Base-by-base conservation (phyloP, 2,113 vertebrate species). In the Tympanuchus pallidicinctus region DNA sequence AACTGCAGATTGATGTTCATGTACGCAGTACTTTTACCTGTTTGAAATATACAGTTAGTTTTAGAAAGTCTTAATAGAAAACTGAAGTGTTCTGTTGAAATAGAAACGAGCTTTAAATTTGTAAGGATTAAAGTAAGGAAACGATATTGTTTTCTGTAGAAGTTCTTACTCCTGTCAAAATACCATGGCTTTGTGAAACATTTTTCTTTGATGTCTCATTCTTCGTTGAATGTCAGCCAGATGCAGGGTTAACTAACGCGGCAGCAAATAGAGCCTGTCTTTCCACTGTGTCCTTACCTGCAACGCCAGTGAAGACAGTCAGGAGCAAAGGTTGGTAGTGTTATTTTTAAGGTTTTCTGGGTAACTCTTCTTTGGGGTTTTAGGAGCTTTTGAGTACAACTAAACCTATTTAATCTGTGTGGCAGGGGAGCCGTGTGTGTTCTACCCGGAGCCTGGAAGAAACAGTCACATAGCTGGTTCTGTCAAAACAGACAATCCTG, bases 281-380 rank as follows among this genome's bases (percentile, higher is more conserved):
- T 43, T 50, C 52, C 56, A 11, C 47, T 71, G 14, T 52, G 7
- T 45, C 52, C 10, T 64, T 67, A 14, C 2, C 11, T 71, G 11
- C 47, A 50, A 88, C 95, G 57, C 20, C 34, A 12, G 40, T 30
- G 14, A 64, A 86, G 82, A 2, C 34, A 71, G 61, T 52, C 36
- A 88, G 4, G 52, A 82, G 20, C 74, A 93, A 83, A 98, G 98
- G 98, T 98, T 83, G 40, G 97, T 97, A 34, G 5, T 4, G 9
- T 48, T 45, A 0, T 34, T 52, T 18, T 17, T 80, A 42, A 78
- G 19, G 3, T 8, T 91, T 88, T 47, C 65, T 9, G 42, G 75
- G 28, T 57, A 88, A 72, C 13, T 70, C 1, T 88, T 85, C 92
- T 16, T 92, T 65, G 42, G 32, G 10, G 8, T 73, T 94, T 86